Base-by-base conservation (phyloP, 1,140 invertebrate genomes). In the Trichoplusia ni region DNA sequence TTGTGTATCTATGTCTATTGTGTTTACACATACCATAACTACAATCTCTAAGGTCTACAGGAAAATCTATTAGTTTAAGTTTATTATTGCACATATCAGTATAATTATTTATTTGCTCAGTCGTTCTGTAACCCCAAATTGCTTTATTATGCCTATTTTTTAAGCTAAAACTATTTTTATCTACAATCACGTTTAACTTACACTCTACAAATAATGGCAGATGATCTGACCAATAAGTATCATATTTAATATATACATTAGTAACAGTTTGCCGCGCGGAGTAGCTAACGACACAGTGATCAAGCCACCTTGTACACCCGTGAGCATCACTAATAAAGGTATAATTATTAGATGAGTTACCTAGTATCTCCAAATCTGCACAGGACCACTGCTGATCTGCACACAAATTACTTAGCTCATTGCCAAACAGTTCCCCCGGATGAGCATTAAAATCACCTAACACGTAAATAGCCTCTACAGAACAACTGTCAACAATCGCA, bases 71-170 rank as follows among this genome's bases (percentile, higher is more conserved):
- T 0, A 58, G 8, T 2, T 51, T 21, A 1, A 69, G 19, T 2
- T 9, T 58, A 1, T 21, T 21, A 46, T 51, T 65, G 25, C 67
- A 69, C 7, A 65, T 2, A 9, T 65, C 14, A 13, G 9, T 2
- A 49, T 65, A 69, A 9, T 33, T 25, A n/a, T 2, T n/a, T 9
- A 53, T 49, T 62, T 69, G 56, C 2, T 29, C 1, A 0, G 33
- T 29, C 33, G 14, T 25, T 11, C 67, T 56, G 4, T 56, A 25
- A 0, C 67, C 62, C 67, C 67, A 69, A 7, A 42, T 21, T 11
- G 64, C 35, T 2, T 21, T 25, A 46, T 23, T 46, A 19, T 7
- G 23, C 0, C 21, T 38, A n/a, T n/a, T n/a, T n/a, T n/a, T n/a
- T n/a, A n/a, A n/a, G n/a, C n/a, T n/a, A n/a, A n/a, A n/a, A 29